Percentiles rank a stretch among this genome's conserved stretches.
phyloP scores from a whole-genome alignment of 2,888 invertebrate species.

The Caenorhabditis uteleia region DNA sequence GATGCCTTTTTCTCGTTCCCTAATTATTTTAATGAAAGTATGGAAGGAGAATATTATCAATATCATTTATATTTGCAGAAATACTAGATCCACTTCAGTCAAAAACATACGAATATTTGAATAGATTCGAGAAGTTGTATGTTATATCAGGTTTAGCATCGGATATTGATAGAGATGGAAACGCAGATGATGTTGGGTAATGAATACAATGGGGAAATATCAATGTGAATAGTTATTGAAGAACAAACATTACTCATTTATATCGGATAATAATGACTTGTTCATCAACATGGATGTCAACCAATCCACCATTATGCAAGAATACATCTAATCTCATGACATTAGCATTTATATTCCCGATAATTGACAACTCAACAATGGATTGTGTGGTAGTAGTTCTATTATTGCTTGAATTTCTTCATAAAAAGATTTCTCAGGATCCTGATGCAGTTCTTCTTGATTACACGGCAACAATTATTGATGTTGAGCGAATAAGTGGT shows the following conservation, averaged over 20 bases:
- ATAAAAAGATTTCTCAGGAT: too few species aligned
- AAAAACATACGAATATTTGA: constrained; percentile 30
- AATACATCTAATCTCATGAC: constrained; percentile 14
- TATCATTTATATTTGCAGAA: constrained; percentile 8
- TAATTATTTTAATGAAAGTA: background rate
- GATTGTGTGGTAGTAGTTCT: constrained; percentile 5
- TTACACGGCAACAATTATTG: constrained; percentile 31
- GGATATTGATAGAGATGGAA: constrained; percentile 37
- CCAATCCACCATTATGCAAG: constrained; percentile 21
- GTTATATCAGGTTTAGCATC: constrained; percentile 34
- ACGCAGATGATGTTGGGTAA: constrained; percentile 10
- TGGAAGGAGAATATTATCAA: background rate
- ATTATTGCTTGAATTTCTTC: too few species aligned
- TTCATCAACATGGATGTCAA: constrained; percentile 16
- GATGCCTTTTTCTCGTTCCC: background rate
- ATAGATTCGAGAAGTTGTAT: constrained; percentile 29
- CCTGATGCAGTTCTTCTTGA: constrained; percentile 27
- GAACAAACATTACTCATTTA: constrained; percentile 15
- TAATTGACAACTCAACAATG: constrained; percentile 12
- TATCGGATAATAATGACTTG: constrained; percentile 25
- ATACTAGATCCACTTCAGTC: constrained; percentile 26
- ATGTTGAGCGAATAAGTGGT: constrained; percentile 27
- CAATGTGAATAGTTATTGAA: background rate
- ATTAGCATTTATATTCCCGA: constrained; percentile 27
- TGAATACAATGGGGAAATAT: background rate